Base-by-base conservation (phyloP, 2,888 invertebrate species). In the Crocallis elinguaria region DNA sequence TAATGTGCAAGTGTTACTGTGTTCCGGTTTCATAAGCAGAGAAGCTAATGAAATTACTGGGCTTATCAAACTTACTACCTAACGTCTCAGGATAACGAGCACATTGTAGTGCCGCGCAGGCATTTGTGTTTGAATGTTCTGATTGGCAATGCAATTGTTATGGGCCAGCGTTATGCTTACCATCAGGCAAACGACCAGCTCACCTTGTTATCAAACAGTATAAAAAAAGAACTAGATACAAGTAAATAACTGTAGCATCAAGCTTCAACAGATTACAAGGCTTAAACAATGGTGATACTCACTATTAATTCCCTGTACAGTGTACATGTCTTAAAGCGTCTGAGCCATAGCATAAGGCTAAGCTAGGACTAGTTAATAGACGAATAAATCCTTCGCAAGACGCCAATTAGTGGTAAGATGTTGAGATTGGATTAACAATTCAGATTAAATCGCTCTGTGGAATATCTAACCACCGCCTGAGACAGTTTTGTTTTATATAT, bases 391-490 rank as follows among this genome's bases (percentile, higher is more conserved):
- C 69, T 69, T 77, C 70, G 67, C 66, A 64, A 63, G 71, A 70
- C 78, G 83, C 84, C 86, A 88, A 88, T 88, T 88, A 88, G 79
- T 69, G 65, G 61, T 62, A 62, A 65, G 77, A 81, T 80, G 71
- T 68, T 55, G 67, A 76, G 77, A 83, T 83, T 65, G 75, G 73
- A 88, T 87, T 86, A 83, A 82, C 85, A 80, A 84, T 84, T 84
- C 78, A 84, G 83, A 88, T 88, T 83, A 80, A 78, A 83, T 82
- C 79, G 77, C 69, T 67, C 73, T 65, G 50, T 64, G 67, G 72
- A 67, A 75, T 73, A 74, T 69, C 68, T 60, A 66, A 62, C 45
- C 29, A 52, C 42, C 32, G 14, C 13, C 27, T 17, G 45, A 19
- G 32, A 25, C 23, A 30, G 25, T 35, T 44, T 38, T 19, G 43